Base-by-base conservation (phyloP, 2,797 vertebrate species). In the Mormyrops attenuatus region DNA sequence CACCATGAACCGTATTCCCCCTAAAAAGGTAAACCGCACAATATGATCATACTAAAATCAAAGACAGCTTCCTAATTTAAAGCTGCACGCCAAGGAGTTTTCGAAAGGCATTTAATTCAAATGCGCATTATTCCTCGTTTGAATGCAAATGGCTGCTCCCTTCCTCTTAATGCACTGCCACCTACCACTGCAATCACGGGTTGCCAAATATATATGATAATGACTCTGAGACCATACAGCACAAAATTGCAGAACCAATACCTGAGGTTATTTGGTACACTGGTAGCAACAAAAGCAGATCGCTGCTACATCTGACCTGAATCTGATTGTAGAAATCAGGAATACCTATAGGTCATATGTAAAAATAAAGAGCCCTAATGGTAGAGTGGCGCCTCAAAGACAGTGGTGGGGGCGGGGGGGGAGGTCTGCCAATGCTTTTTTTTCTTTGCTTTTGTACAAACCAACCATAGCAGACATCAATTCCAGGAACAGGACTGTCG, bases 111-210 rank as follows among this genome's bases (percentile, higher is more conserved):
- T 95, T 96, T 96, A 96, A 95, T 86, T 92, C 93, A 96, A 96
- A 96, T 96, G 95, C 94, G 94, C 26, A 38, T 38, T 86, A 50
- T 55, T 52, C 47, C 26, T 93, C 92, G 92, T 34, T 77, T 90
- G 49, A 82, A 94, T 92, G 93, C 92, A 94, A 93, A 93, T 91
- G 93, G 92, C 93, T 55, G 34, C 50, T 73, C 47, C 52, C 94
- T 96, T 95, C 95, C 95, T 95, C 95, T 95, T 96, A 96, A 97
- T 96, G 95, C 95, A 96, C 96, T 96, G 96, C 95, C 95, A 95
- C 94, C 95, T 95, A 95, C 95, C 94, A 94, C 95, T 93, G 94
- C 95, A 96, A 96, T 96, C 96, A 96, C 93, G 93, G 89, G 93
- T 94, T 30, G 95, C 94, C 90, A 90, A 57, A 82, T 77, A 57